These are phyloP conservation scores for Scaptomyza reducta DNA, from an alignment of 2,888 invertebrate genomes.

Conservation along the genomic window DNA sequence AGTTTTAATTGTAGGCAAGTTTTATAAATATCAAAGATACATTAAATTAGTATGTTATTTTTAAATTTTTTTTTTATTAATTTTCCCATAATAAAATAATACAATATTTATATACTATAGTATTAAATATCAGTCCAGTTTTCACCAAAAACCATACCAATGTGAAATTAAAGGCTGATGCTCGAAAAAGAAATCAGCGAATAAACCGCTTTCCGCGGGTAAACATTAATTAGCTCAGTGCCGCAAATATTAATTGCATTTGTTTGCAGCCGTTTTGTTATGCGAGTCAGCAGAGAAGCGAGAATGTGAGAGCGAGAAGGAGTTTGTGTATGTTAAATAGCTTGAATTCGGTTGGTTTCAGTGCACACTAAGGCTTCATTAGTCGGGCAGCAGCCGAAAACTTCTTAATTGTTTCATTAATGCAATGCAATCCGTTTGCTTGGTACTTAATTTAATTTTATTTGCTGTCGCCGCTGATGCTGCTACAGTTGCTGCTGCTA, in stretches of 20 bases:
- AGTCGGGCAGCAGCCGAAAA: slow-evolving; percentile 53
- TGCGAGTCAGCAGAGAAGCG: too few relatives aligned
- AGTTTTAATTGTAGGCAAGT: not conserved
- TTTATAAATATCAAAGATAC: not conserved
- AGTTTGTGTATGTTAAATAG: slow-evolving; percentile 34
- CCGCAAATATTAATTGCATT: slow-evolving; percentile 59
- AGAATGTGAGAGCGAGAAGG: too few relatives aligned
- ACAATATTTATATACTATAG: too few relatives aligned
- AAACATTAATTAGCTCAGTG: slow-evolving; percentile 58
- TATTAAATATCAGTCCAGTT: too few relatives aligned
- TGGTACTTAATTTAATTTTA: slow-evolving; percentile 76
- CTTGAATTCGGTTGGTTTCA: slow-evolving; percentile 27
- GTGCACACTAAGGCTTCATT: slow-evolving; percentile 71
- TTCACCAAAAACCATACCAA: not conserved
- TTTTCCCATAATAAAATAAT: too few relatives aligned
- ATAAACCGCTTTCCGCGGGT: slow-evolving; percentile 13
- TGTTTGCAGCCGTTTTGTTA: slow-evolving; percentile 37
- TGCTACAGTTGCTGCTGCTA: slow-evolving; percentile 16
- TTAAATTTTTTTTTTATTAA: too few relatives aligned
- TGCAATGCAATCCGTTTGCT: slow-evolving; percentile 76
- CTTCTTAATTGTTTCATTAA: slow-evolving; percentile 77
- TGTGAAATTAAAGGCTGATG: slow-evolving; percentile 13
- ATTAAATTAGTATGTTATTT: too few relatives aligned
- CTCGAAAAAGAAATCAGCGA: slow-evolving; percentile 7
- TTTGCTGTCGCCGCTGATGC: slow-evolving; percentile 59